These are phyloP conservation scores for Chionoecetes opilio DNA, from an alignment of 1,140 invertebrate species.

Conservation along the genomic window DNA sequence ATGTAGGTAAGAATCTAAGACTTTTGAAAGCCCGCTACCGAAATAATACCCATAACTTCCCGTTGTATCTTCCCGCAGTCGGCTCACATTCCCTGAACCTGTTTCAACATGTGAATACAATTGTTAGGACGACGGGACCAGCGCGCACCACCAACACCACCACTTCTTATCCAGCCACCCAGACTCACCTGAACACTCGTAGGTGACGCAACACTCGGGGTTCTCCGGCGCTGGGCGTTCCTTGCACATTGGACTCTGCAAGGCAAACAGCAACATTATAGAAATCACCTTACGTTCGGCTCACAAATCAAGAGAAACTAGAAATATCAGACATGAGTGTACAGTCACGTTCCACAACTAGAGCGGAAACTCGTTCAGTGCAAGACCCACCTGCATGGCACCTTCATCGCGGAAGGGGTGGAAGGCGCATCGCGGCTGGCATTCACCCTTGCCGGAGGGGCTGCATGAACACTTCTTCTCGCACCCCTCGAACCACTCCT, in stretches of 20 bases:
- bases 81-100: too few species aligned
- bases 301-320: too few species aligned
- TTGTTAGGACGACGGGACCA: too few species aligned
- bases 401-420: conserved; percentile 61
- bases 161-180: not conserved
- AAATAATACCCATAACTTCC: too few species aligned
- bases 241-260: conserved; percentile 70
- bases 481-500: conserved; percentile 83
- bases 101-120: too few species aligned
- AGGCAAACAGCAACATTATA: not conserved
- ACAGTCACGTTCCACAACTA: not conserved
- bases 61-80: too few species aligned
- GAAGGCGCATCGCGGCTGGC: conserved; percentile 80
- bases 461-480: conserved; percentile 83
- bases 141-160: too few species aligned
- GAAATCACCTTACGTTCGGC: too few species aligned
- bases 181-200: conserved; percentile 45
- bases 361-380: not conserved
- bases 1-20: too few species aligned
- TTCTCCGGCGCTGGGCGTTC: conserved; percentile 78
- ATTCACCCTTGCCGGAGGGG: conserved; percentile 80
- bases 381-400: conserved; percentile 68
- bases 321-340: too few species aligned
- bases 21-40: too few species aligned
- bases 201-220: conserved; percentile 73